Conservation (phyloP, 2,797 vertebrate genomes). For the Rhinatrema bivittatum region DNA sequence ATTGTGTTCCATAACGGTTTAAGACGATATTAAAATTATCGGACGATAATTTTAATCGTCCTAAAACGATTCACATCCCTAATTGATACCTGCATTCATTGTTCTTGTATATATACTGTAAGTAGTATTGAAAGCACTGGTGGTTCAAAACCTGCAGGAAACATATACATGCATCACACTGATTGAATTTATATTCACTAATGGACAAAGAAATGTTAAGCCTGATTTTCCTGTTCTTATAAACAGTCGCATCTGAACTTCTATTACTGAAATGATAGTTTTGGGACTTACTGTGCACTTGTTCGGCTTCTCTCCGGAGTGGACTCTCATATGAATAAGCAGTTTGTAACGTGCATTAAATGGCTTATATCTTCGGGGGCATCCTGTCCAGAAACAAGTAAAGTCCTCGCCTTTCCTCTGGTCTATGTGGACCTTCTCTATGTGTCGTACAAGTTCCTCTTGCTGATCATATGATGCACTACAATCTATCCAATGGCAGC, state of each 20-base stretch:
- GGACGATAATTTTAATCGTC: too few relatives aligned
- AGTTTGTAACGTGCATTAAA: constrained; percentile 97
- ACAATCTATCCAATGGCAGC: constrained; percentile 85
- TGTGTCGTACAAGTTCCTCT: constrained; percentile 89
- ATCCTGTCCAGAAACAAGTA: constrained; percentile 88
- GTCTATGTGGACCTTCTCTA: constrained; percentile 90
- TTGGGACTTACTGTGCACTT: constrained; percentile 88
- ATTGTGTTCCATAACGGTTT: too few relatives aligned
- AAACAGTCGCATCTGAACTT: not conserved
- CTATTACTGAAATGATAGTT: not conserved
- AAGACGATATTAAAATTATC: too few relatives aligned
- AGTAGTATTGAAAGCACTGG: too few relatives aligned
- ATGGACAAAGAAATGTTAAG: too few relatives aligned
- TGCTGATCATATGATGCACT: constrained; percentile 73
- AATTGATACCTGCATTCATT: too few relatives aligned
- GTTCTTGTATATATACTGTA: too few relatives aligned
- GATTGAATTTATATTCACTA: too few relatives aligned
- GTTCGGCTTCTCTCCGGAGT: constrained; percentile 97
- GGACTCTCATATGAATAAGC: constrained; percentile 96
- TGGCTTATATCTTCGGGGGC: constrained; percentile 82
- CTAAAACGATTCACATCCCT: too few relatives aligned
- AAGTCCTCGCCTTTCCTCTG: constrained; percentile 93
- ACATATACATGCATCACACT: too few relatives aligned
- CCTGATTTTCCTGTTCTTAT: too few relatives aligned
- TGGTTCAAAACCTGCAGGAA: too few relatives aligned